Evolutionary conservation across 1,140 invertebrate genomes (phyloP), one percentile per base, ranked within the genome.

Genomic region (Melipona quadrifasciata): DNA sequence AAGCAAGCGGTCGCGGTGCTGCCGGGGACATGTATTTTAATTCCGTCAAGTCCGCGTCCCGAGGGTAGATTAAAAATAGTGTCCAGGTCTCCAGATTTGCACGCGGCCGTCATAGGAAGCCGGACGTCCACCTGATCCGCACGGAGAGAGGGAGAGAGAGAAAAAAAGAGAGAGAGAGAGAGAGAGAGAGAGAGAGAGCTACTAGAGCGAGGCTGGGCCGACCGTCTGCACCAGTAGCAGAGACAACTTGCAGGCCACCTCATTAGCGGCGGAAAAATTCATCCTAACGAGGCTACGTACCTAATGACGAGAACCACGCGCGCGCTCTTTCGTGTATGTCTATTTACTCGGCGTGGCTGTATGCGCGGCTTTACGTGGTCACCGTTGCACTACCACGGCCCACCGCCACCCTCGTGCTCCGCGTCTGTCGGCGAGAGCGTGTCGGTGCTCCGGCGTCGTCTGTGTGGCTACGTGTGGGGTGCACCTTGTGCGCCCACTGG

Each of bases 261-360:
- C 92, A 93, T 94, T 93, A 94, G 93, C 86, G 86, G 84, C 87
- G 86, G 89, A 92, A 93, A 91, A 93, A 91, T 90, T 93, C 91
- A 91, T 94, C 91, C 92, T 90, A 93, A 93, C 90, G 92, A 93
- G 89, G 91, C 90, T 88, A 91, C 86, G 85, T 91, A 93, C 90
- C 91, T 93, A 93, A 93, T 94, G 93, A 93, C 92, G 91, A 91
- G 90, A 90, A 89, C 85, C 87, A 87, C 87, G 88, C 85, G 87
- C 82, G 39, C 75, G 73, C 86, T 57, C 73, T 84, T 77, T 78
- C 81, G 83, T 84, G 78, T 84, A 84, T 71, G 86, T 82, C 89
- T 91, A 91, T 90, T 87, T 84, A 84, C 72, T 80, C 39, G 55
- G 11, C 24, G 16, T 24, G 58, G 4, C 71, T 39, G 53, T 74